Conservation (phyloP, 2,888 invertebrate species). For the Athalia rosae region DNA sequence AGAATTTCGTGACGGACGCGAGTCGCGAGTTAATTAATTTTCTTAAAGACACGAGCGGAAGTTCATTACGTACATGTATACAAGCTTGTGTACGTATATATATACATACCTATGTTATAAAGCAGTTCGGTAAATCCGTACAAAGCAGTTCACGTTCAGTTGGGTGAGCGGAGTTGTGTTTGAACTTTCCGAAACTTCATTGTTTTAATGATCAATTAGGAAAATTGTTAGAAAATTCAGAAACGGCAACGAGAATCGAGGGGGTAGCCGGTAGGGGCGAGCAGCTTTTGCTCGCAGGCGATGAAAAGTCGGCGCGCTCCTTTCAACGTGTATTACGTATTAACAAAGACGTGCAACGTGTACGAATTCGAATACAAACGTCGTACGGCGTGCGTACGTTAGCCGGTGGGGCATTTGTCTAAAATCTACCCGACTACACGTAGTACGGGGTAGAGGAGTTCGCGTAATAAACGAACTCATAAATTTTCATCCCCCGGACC, state of each 20-base stretch:
- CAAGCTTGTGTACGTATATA: neutral
- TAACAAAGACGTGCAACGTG: no score
- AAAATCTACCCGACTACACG: neutral
- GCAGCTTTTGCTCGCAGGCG: neutral
- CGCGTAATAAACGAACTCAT: slow-evolving; percentile 43
- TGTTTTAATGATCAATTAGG: slow-evolving; percentile 30
- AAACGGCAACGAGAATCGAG: slow-evolving; percentile 1
- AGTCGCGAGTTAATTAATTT: slow-evolving; percentile 12
- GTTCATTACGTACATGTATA: neutral
- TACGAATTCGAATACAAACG: no score
- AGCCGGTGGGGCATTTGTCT: no score
- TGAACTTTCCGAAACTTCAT: slow-evolving; percentile 2
- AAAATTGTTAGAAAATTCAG: slow-evolving; percentile 15
- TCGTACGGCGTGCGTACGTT: no score
- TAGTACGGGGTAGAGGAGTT: slow-evolving; percentile 11
- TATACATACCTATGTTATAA: neutral
- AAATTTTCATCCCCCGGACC: slow-evolving; percentile 2
- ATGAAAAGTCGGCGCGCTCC: no score
- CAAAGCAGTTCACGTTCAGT: neutral
- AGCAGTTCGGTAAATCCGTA: neutral
- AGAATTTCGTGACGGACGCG: no score
- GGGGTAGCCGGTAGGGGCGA: neutral
- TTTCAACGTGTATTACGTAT: no score
- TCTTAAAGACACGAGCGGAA: neutral
- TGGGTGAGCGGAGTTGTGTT: neutral